Percentiles rank a stretch among this genome's conserved stretches.
Evolutionary conservation across 2,888 invertebrate species (phyloP).

Genomic region (Agriopis aurantiaria): DNA sequence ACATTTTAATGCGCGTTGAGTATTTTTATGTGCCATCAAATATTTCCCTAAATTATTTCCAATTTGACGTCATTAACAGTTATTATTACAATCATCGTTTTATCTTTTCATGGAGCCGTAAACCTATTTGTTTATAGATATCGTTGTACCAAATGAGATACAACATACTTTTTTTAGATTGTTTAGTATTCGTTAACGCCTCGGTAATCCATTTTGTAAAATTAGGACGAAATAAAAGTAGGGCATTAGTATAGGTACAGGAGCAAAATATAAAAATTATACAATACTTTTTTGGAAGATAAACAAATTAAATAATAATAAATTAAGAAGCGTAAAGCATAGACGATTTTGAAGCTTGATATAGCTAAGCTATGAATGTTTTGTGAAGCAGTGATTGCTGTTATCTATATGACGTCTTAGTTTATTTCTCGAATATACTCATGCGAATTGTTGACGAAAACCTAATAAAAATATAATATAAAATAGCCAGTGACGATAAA

Average conservation of each 20-base stretch:
- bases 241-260: slow-evolving; percentile 70
- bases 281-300: slow-evolving; percentile 56
- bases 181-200: slow-evolving; percentile 57
- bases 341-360: slow-evolving; percentile 78
- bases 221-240: slow-evolving; percentile 57
- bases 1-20: not conserved
- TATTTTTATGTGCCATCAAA: slow-evolving; percentile 13
- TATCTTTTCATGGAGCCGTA: slow-evolving; percentile 48
- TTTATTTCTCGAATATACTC: slow-evolving; percentile 19
- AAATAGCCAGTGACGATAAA: slow-evolving; percentile 29
- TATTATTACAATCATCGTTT: slow-evolving; percentile 18
- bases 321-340: slow-evolving; percentile 82
- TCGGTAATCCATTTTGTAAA: slow-evolving; percentile 57
- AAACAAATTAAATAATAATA: slow-evolving; percentile 71
- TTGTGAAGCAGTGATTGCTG: slow-evolving; percentile 86
- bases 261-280: slow-evolving; percentile 65
- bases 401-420: slow-evolving; percentile 61
- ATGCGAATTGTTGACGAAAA: slow-evolving; percentile 32
- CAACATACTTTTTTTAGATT: slow-evolving; percentile 15
- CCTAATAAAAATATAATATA: slow-evolving; percentile 25
- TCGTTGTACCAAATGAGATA: slow-evolving; percentile 22
- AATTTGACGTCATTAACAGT: slow-evolving; percentile 46
- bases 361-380: slow-evolving; percentile 85
- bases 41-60: slow-evolving; percentile 45
- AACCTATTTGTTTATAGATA: slow-evolving; percentile 50